Percentiles rank a stretch among this genome's conserved stretches.
Evolutionary conservation across 2,888 invertebrate genomes (phyloP).

Genomic region (Petrolisthes manimaculis): DNA sequence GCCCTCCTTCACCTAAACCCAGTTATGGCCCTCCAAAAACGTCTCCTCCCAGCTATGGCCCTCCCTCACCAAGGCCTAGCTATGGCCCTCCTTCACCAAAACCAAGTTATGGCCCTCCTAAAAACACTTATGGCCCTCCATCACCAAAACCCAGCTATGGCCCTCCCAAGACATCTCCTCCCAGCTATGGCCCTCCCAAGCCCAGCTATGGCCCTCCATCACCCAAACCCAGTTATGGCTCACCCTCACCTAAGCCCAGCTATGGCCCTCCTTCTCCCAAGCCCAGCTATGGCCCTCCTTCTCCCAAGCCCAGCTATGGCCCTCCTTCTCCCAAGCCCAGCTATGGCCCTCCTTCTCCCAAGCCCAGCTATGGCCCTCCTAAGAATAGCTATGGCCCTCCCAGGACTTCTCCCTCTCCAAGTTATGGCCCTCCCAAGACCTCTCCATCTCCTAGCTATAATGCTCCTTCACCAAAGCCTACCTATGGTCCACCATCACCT

Average conservation of each 20-base stretch:
- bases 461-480: background rate
- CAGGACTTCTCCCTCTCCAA: background rate
- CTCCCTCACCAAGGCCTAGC: background rate
- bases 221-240: background rate
- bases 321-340: background rate
- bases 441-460: background rate
- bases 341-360: conserved; percentile 13
- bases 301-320: background rate
- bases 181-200: background rate
- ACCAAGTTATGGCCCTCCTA: background rate
- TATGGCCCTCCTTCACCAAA: conserved; percentile 19
- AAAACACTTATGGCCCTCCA: background rate
- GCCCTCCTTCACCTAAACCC: conserved; percentile 10
- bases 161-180: background rate
- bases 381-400: background rate
- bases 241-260: background rate
- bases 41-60: background rate
- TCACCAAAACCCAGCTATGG: background rate
- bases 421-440: conserved; percentile 5
- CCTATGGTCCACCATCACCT: conserved; percentile 25
- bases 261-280: background rate
- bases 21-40: background rate
- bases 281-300: conserved; percentile 8
- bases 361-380: conserved; percentile 10
- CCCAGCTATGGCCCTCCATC: conserved; percentile 6